These are phyloP conservation scores for Otus scops DNA, from an alignment of 2,797 vertebrate species.

Conservation along the genomic window DNA sequence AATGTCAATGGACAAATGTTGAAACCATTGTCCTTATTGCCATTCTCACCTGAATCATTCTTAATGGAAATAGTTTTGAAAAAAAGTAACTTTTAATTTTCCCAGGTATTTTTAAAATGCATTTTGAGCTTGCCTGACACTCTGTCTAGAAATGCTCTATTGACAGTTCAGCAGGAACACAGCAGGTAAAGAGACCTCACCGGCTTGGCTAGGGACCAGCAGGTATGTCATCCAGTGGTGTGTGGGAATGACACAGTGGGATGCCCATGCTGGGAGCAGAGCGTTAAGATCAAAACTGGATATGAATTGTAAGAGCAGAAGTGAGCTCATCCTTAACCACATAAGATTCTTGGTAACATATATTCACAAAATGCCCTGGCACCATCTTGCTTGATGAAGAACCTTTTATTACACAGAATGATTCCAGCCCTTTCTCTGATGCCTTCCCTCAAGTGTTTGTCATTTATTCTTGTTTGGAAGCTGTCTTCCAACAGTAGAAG, in stretches of 20 bases:
- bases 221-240: fast-evolving
- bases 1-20: background rate
- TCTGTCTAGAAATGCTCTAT: background rate
- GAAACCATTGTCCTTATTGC: background rate
- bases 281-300: background rate
- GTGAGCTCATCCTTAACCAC: background rate
- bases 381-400: background rate
- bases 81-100: background rate
- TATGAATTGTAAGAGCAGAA: background rate
- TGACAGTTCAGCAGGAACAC: background rate
- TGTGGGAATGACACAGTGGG: background rate
- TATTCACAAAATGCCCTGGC: background rate
- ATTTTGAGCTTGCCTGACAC: background rate
- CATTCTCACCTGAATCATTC: background rate
- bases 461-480: background rate
- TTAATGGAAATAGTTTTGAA: background rate
- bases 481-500: background rate
- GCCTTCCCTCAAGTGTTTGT: background rate
- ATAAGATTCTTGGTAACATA: background rate
- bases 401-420: background rate
- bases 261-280: background rate
- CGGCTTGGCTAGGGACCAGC: background rate
- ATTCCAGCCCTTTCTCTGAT: background rate
- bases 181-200: background rate
- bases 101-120: background rate